Percentiles rank a stretch among this genome's conserved stretches.
Evolutionary conservation across 2,797 vertebrate genomes (phyloP).

Genomic region (Pipistrellus pygmaeus): DNA sequence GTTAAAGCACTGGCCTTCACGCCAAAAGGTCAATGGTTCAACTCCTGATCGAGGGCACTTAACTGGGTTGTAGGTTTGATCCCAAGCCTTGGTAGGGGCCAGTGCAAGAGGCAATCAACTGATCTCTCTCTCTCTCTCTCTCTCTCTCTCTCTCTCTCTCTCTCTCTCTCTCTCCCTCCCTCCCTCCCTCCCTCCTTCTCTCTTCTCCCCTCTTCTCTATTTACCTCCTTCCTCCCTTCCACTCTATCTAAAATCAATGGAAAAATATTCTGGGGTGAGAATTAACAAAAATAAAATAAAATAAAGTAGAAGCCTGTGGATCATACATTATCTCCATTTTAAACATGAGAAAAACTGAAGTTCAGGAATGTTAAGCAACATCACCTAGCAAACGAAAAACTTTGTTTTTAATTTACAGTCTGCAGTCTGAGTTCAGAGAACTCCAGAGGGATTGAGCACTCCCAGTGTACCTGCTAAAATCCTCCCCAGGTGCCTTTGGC

Average conservation of each 20-base stretch:
- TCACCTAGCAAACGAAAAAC: background rate
- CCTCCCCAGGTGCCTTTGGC: background rate
- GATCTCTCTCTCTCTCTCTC: background rate
- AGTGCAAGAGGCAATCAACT: background rate
- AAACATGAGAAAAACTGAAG: conserved; percentile 20
- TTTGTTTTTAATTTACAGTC: conserved; percentile 15
- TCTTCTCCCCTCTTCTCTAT: too few species aligned
- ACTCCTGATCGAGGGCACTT: background rate
- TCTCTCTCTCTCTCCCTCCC: background rate
- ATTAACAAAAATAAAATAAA: too few species aligned
- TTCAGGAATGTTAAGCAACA: background rate
- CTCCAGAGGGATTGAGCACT: conserved; percentile 18
- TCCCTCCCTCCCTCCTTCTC: too few species aligned
- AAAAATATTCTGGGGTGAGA: too few species aligned
- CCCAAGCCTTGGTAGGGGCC: too few species aligned
- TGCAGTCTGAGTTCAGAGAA: background rate
- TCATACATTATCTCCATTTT: background rate
- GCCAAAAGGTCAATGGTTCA: background rate
- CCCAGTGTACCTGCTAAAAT: background rate
- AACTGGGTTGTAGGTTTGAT: background rate
- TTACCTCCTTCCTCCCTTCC: background rate
- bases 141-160: too few species aligned
- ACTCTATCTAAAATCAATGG: too few species aligned
- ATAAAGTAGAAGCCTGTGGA: background rate
- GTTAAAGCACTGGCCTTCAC: background rate